A percentile compares a stretch with the other conserved stretches of the same genome.
phyloP scores from a whole-genome alignment of 2,888 invertebrate species.

The Spodoptera picta region DNA sequence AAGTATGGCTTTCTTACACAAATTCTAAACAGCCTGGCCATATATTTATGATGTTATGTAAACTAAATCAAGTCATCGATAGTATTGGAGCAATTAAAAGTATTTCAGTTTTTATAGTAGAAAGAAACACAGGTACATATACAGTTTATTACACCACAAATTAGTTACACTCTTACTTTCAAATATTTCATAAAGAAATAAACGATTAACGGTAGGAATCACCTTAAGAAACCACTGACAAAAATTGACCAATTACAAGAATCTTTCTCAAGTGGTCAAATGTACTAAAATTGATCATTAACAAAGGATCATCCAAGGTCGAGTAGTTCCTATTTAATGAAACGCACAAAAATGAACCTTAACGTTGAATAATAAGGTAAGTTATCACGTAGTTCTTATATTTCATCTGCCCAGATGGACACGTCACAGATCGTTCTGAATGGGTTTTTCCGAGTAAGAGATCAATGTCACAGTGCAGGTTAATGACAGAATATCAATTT shows the following conservation, averaged over 20 bases:
- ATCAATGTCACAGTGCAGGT: slow-evolving; percentile 12
- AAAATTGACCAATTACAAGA: slow-evolving; percentile 23
- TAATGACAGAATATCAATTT: slow-evolving; percentile 21
- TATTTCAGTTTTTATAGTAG: not conserved
- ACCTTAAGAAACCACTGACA: slow-evolving; percentile 29
- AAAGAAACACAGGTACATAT: not conserved
- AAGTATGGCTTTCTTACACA: too few relatives aligned
- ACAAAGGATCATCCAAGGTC: slow-evolving; percentile 50
- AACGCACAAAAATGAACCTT: slow-evolving; percentile 22
- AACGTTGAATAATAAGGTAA: not conserved
- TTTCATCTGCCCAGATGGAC: slow-evolving; percentile 30
- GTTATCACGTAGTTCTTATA: slow-evolving; percentile 2
- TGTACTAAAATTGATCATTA: slow-evolving; percentile 42
- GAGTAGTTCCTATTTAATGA: not conserved
- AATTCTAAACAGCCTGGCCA: too few relatives aligned
- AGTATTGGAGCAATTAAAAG: slow-evolving; percentile 4
- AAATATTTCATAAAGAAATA: slow-evolving; percentile 7
- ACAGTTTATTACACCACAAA: slow-evolving; percentile 1
- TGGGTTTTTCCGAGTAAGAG: slow-evolving; percentile 45
- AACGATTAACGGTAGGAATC: slow-evolving; percentile 16
- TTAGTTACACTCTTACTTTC: slow-evolving; percentile 38
- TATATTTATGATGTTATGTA: too few relatives aligned
- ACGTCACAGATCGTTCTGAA: slow-evolving; percentile 53
- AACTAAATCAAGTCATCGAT: not conserved
- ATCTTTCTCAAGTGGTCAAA: slow-evolving; percentile 45